Conservation (phyloP, 1,140 invertebrate genomes). For the Ectropis grisescens region DNA sequence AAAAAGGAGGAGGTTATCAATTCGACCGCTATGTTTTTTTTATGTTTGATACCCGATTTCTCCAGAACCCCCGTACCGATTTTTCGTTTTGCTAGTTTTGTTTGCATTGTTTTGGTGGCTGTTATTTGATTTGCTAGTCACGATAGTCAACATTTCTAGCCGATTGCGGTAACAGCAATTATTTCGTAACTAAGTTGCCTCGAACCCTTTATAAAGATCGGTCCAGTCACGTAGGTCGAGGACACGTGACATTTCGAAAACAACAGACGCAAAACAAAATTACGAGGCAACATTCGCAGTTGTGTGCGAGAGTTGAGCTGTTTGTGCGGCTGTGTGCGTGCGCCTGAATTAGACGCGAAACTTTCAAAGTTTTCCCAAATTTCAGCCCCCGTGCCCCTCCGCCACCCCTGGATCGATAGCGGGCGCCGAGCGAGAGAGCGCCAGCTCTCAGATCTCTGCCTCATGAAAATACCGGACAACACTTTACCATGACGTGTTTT, state of each 20-base stretch:
- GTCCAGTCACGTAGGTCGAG: conserved; percentile 30
- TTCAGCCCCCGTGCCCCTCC: conserved; percentile 46
- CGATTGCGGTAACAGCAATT: conserved; percentile 2
- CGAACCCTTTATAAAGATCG: conserved; percentile 16
- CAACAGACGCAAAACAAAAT: conserved; percentile 51
- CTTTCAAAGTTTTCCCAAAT: conserved; percentile 71
- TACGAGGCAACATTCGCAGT: conserved; percentile 28
- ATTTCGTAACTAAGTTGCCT: conserved; percentile 5
- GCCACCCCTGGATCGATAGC: conserved; percentile 48
- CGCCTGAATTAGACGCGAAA: conserved; percentile 70
- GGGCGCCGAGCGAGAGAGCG: conserved; percentile 40
- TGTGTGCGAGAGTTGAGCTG: conserved; percentile 46
- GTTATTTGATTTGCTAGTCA: too few relatives aligned
- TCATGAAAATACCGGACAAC: conserved; percentile 58
- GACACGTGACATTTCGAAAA: conserved; percentile 50
- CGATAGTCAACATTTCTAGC: conserved; percentile 1
- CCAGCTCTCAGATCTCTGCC: conserved; percentile 38
- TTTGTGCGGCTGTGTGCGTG: conserved; percentile 51
- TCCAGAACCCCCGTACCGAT: too few relatives aligned
- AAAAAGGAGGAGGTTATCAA: too few relatives aligned
- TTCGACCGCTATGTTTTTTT: too few relatives aligned
- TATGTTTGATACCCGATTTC: too few relatives aligned
- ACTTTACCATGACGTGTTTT: conserved; percentile 49
- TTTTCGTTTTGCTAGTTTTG: too few relatives aligned
- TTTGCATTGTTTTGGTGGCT: too few relatives aligned